A percentile compares a stretch with the other conserved stretches of the same genome.
Conservation (phyloP, 2,888 invertebrate genomes). For the Apomyelois bistriatella region DNA sequence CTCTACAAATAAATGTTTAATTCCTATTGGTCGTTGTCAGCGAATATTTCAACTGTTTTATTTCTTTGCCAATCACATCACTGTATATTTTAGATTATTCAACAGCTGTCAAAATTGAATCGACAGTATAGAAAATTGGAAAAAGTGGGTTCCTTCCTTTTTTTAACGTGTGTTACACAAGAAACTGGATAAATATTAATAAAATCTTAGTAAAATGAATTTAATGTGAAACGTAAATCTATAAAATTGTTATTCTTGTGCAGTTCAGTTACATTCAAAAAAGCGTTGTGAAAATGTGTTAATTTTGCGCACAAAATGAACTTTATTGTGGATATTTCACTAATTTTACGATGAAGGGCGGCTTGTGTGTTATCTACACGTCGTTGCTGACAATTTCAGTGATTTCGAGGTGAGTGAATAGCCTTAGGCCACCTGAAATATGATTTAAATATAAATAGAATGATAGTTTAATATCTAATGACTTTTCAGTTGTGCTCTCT, state of each 20-base stretch:
- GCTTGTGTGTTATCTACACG: conserved; percentile 80
- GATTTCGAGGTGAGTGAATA: conserved; percentile 74
- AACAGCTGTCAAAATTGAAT: conserved; percentile 49
- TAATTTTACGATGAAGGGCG: conserved; percentile 82
- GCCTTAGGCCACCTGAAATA: conserved; percentile 3
- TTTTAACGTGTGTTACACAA: conserved; percentile 32
- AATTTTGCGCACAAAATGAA: conserved; percentile 73
- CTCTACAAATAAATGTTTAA: conserved; percentile 54
- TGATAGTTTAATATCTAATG: conserved; percentile 9
- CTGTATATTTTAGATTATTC: conserved; percentile 18
- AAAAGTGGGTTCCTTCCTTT: conserved; percentile 41
- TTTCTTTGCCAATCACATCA: conserved; percentile 38
- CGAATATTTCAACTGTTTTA: conserved; percentile 28
- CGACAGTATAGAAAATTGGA: conserved; percentile 33
- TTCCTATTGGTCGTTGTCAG: conserved; percentile 43
- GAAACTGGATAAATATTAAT: conserved; percentile 33
- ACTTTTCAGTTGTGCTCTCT: conserved; percentile 77
- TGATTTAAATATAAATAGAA: neutral
- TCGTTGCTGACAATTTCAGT: conserved; percentile 81
- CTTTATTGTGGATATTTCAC: conserved; percentile 69
- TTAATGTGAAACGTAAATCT: conserved; percentile 35
- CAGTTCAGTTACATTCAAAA: conserved; percentile 30
- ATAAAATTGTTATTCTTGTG: conserved; percentile 28
- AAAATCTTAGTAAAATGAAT: conserved; percentile 36
- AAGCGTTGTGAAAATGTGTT: conserved; percentile 57